A percentile compares a stretch with the other conserved stretches of the same genome.
phyloP scores from a whole-genome alignment of 2,888 invertebrate genomes.

The Teleiodes luculella region DNA sequence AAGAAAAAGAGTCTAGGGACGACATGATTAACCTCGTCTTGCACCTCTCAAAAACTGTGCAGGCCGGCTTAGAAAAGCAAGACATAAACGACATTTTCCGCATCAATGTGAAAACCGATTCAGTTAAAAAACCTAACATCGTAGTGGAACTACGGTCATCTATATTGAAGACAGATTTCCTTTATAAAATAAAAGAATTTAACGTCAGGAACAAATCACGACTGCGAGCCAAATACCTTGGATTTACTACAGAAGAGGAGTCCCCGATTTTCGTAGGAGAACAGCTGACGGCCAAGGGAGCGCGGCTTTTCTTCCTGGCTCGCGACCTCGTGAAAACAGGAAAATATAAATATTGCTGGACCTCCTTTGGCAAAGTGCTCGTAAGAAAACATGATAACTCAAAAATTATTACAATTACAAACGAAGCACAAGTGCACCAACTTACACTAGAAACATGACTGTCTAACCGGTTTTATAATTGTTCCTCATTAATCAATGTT shows the following conservation, averaged over 20 bases:
- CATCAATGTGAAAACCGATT: no score
- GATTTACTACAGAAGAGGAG: conserved; percentile 13
- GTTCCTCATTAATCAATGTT: no score
- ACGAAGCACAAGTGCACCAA: conserved; percentile 16
- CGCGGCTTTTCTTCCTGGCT: no score
- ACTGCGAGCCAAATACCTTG: neutral
- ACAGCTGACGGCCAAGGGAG: conserved; percentile 20
- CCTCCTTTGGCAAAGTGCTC: no score
- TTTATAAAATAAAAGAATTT: neutral
- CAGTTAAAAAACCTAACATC: no score
- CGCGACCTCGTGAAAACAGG: no score
- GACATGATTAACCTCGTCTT: neutral
- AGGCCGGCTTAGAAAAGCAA: neutral
- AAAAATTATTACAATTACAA: conserved; percentile 13
- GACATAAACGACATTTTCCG: no score
- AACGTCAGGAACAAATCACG: neutral
- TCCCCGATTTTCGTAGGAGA: conserved; percentile 21
- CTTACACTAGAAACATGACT: neutral
- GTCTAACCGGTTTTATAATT: no score
- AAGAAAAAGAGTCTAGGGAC: neutral
- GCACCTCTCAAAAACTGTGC: neutral
- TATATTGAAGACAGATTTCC: neutral
- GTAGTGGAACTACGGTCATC: neutral
- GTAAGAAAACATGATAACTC: conserved; percentile 12
- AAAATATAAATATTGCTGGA: no score